These are phyloP conservation scores for Eupeodes luniger DNA, from an alignment of 2,888 invertebrate species.

Conservation along the genomic window DNA sequence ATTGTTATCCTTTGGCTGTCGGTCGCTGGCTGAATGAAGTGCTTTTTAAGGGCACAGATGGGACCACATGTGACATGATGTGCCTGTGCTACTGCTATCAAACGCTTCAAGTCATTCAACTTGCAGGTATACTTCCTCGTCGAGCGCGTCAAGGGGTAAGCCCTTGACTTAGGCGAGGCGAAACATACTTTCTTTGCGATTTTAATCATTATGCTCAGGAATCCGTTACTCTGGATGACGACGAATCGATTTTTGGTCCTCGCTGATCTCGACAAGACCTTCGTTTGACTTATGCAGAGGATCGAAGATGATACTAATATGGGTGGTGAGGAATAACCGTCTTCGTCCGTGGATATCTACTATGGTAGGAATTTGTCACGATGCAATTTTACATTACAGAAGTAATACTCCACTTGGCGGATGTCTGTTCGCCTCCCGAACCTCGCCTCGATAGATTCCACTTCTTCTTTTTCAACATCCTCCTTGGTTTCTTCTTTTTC, in stretches of 20 bases:
- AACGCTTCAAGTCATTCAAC: no score
- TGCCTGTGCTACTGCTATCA: no score
- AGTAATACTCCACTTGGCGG: conserved; percentile 87
- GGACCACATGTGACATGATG: no score
- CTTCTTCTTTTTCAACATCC: neutral
- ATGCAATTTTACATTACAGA: conserved; percentile 96
- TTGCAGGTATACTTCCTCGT: no score
- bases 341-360: conserved; percentile 92
- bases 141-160: conserved; percentile 87
- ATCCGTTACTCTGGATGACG: conserved; percentile 88
- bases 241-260: conserved; percentile 87
- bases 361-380: conserved; percentile 97
- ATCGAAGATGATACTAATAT: conserved; percentile 88
- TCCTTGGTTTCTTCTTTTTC: conserved; percentile 21
- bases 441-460: conserved; percentile 49
- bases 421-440: conserved; percentile 84
- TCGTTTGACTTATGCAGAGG: conserved; percentile 91
- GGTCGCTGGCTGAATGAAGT: no score
- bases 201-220: conserved; percentile 93
- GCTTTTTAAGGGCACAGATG: no score
- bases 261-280: conserved; percentile 89
- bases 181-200: conserved; percentile 90
- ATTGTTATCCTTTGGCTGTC: no score
- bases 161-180: conserved; percentile 95
- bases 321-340: conserved; percentile 94